phyloP scores from a whole-genome alignment of 1,140 invertebrate species.

The Myzus persicae region DNA sequence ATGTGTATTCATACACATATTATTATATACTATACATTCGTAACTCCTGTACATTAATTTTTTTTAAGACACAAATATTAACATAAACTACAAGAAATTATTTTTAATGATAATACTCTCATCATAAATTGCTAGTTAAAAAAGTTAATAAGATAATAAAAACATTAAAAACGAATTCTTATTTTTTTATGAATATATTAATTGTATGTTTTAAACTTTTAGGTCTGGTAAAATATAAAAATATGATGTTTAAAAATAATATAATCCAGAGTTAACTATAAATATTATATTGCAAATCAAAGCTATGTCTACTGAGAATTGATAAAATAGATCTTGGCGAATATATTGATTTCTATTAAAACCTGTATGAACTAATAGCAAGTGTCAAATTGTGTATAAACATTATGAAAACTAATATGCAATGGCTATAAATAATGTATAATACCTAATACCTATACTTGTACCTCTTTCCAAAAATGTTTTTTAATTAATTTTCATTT shows the following conservation, averaged over 20 bases:
- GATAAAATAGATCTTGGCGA: neutral
- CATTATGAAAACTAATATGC: neutral
- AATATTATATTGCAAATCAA: neutral
- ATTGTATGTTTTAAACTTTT: neutral
- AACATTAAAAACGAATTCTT: neutral
- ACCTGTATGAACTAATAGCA: neutral
- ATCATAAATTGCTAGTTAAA: neutral
- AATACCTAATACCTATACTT: too few relatives aligned
- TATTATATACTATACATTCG: neutral
- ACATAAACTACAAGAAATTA: neutral
- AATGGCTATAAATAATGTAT: too few relatives aligned
- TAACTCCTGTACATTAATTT: neutral
- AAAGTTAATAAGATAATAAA: neutral
- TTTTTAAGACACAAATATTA: slow-evolving; percentile 1
- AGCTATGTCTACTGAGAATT: neutral
- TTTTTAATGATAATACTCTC: neutral
- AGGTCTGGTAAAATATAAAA: neutral
- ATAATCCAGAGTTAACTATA: neutral
- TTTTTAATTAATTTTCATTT: neutral
- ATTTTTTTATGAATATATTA: neutral
- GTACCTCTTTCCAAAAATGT: neutral
- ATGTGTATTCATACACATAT: neutral
- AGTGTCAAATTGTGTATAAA: neutral
- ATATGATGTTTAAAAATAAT: neutral
- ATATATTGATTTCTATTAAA: neutral